These are phyloP conservation scores for Oryctolagus cuniculus DNA, from an alignment of 2,113 vertebrate genomes.

Conservation along the genomic window DNA sequence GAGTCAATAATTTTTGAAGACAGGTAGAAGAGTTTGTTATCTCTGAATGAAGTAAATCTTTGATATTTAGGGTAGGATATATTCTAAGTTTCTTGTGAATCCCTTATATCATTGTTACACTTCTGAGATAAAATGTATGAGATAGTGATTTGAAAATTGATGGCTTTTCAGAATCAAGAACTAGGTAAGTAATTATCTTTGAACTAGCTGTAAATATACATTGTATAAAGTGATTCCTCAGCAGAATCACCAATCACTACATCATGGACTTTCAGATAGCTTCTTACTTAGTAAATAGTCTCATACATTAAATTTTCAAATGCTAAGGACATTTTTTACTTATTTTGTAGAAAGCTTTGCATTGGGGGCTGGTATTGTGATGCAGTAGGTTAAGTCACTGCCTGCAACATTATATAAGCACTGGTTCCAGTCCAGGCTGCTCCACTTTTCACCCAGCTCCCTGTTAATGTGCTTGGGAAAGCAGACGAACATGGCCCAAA, in stretches of 20 bases:
- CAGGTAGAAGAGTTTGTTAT: neutral
- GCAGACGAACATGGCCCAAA: no score
- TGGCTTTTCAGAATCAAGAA: neutral
- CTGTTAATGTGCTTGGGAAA: no score
- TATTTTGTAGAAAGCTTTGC: neutral
- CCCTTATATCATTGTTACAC: neutral
- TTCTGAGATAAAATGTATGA: neutral
- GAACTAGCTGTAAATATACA: neutral
- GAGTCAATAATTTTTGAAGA: neutral
- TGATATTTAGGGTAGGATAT: neutral
- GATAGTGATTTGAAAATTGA: neutral
- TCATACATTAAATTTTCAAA: neutral
- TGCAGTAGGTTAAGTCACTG: no score
- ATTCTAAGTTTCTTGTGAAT: neutral
- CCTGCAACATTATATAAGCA: no score
- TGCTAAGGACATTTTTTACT: neutral
- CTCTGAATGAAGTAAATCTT: neutral
- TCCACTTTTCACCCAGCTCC: no score
- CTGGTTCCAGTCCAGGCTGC: no score
- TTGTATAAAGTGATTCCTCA: neutral
- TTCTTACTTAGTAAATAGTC: neutral
- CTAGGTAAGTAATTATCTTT: neutral
- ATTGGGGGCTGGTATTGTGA: no score
- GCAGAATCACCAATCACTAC: conserved; percentile 28
- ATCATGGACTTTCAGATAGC: neutral